Evolutionary conservation across 2,797 vertebrate genomes (phyloP), one percentile per base, ranked within the genome.

Genomic region (Pampus argenteus): DNA sequence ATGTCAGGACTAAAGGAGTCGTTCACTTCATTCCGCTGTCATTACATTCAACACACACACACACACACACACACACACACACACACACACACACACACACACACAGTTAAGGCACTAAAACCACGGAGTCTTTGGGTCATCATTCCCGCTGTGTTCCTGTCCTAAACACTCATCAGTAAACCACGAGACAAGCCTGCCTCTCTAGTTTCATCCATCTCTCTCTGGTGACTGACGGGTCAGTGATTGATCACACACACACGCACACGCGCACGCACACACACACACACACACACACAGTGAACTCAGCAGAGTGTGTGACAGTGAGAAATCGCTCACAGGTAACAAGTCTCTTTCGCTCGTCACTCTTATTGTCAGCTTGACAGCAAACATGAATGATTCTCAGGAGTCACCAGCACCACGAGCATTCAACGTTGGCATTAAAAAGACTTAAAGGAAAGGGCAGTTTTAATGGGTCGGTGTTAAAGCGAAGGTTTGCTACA

Each of bases 91-190:
- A n/a, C n/a, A n/a, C n/a, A n/a, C n/a, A n/a, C n/a, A n/a, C n/a
- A n/a, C n/a, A n/a, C n/a, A n/a, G n/a, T 51, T 59, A 71, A 66
- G 55, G 61, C 74, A 77, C 57, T 47, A n/a, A 36, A 51, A 73
- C 18, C 23, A 42, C 40, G 18, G 6, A 49, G 31, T 36, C 49
- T 25, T 47, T 54, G 66, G 66, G 57, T 44, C 5, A 36, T 26
- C 57, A 11, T n/a, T 34, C 34, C 9, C 31, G 28, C 42, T 59
- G 17, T 15, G 13, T 22, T 13, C 13, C 34, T 36, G 34, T 36
- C 34, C 5, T 36, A 10, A 25, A 17, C 36, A 14, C 29, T 38
- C 36, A 38, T 62, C 22, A 36, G 31, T 45, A 4, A 36, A 54
- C 18, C n/a, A 17, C 3, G n/a, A 42, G 25, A 31, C 25, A 31